Evolutionary conservation across 2,113 vertebrate species (phyloP), one percentile per base, ranked within the genome.

Genomic region (Centrocercus urophasianus): DNA sequence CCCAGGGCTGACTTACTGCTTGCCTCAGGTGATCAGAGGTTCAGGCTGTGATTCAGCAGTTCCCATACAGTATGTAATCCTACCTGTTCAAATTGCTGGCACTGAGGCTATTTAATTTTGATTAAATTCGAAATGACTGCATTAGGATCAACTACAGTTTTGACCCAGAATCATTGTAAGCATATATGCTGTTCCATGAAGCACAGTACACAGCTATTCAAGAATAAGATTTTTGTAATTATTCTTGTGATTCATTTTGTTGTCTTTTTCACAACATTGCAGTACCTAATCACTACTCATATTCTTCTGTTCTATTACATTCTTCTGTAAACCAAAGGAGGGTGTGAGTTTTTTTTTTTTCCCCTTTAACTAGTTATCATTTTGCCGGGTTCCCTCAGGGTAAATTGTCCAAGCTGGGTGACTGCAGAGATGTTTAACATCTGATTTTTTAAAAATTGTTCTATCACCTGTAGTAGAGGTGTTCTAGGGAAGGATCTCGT

Each of bases 391-490:
- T 65, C 27, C n/a, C 43, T 63, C 18, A 64, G 61, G 22, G 48
- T 22, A 28, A 57, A 17, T 38, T 61, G 12, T 47, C 72, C 12
- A 22, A 73, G 50, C 14, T 19, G 25, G 40, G 19, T 52, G 52
- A 76, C 17, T 83, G 28, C 43, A 11, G 24, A 75, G 42, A 3
- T 27, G 11, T 42, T 57, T 73, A 52, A 83, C 6, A 10, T 52
- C 0, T 45, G 18, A 34, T 27, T 92, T 40, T 36, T 15, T 57
- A 79, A 83, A 15, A 20, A 48, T 24, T 89, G 47, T 67, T 76
- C 54, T 65, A 36, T 76, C 28, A 73, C 10, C 25, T 0, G 0
- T 45, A n/a, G 21, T 38, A 20, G 20, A n/a, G 19, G 36, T 74
- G n/a, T 77, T 76, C 14, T 13, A 66, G 45, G 48, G 42, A 54